Percentiles rank a stretch among this genome's conserved stretches.
Evolutionary conservation across 2,797 vertebrate species (phyloP).

Genomic region (Brachyalestes nurse): DNA sequence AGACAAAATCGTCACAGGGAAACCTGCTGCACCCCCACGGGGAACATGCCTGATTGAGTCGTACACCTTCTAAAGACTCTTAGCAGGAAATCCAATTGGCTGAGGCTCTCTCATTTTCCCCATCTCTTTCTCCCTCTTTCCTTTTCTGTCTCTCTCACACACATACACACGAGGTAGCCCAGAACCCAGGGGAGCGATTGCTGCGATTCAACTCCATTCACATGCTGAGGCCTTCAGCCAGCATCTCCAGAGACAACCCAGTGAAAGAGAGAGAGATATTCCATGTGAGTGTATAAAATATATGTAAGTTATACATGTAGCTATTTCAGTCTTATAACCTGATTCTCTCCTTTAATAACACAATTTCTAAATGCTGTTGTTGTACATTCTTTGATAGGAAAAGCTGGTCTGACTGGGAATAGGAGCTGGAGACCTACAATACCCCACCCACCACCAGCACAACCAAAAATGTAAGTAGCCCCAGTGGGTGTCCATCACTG

Average conservation of each 20-base stretch:
- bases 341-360: too few relatives aligned
- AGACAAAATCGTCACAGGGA: neutral
- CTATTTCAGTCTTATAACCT: too few relatives aligned
- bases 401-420: too few relatives aligned
- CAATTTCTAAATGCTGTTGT: too few relatives aligned
- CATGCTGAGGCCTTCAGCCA: constrained; percentile 39
- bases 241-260: constrained; percentile 21
- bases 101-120: constrained; percentile 29
- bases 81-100: constrained; percentile 47
- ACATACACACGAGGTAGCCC: constrained; percentile 4
- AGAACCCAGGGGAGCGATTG: constrained; percentile 44
- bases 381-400: too few relatives aligned
- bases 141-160: neutral
- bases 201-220: constrained; percentile 42
- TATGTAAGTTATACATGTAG: neutral
- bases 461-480: too few relatives aligned
- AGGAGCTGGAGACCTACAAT: too few relatives aligned
- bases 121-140: constrained; percentile 1
- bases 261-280: constrained; percentile 32
- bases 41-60: constrained; percentile 46
- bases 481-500: too few relatives aligned
- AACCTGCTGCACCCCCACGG: neutral
- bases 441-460: too few relatives aligned
- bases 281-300: too few relatives aligned
- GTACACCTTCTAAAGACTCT: constrained; percentile 45